Evolutionary conservation across 2,888 invertebrate genomes (phyloP).

Genomic region (Octodonta nipae): DNA sequence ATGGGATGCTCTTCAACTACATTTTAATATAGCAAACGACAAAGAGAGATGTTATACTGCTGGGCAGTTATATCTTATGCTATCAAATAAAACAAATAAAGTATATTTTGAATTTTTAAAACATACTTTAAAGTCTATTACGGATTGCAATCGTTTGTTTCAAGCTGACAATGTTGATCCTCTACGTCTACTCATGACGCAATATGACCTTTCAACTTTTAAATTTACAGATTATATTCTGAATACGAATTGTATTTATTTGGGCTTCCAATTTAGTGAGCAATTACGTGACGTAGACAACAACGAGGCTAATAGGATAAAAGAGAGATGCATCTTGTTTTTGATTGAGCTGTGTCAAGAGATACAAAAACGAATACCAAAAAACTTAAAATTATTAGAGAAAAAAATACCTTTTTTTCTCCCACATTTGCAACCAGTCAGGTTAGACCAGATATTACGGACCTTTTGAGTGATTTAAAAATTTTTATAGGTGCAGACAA

Average conservation of each 20-base stretch:
- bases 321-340: too few relatives aligned
- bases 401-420: background rate
- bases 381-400: background rate
- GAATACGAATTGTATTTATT: background rate
- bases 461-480: background rate
- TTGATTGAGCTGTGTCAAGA: background rate
- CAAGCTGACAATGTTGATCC: too few relatives aligned
- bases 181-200: background rate
- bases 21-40: background rate
- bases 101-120: background rate
- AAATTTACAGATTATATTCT: background rate
- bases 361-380: background rate
- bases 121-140: too few relatives aligned
- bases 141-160: too few relatives aligned
- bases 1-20: constrained; percentile 1
- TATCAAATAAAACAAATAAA: too few relatives aligned
- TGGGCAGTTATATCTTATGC: too few relatives aligned
- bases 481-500: background rate
- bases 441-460: background rate
- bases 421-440: background rate
- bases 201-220: background rate
- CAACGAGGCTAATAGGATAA: too few relatives aligned
- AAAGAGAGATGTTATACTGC: background rate
- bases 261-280: background rate
- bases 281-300: too few relatives aligned